Evolutionary conservation across 2,113 vertebrate species (phyloP).

Genomic region (Scomber japonicus): DNA sequence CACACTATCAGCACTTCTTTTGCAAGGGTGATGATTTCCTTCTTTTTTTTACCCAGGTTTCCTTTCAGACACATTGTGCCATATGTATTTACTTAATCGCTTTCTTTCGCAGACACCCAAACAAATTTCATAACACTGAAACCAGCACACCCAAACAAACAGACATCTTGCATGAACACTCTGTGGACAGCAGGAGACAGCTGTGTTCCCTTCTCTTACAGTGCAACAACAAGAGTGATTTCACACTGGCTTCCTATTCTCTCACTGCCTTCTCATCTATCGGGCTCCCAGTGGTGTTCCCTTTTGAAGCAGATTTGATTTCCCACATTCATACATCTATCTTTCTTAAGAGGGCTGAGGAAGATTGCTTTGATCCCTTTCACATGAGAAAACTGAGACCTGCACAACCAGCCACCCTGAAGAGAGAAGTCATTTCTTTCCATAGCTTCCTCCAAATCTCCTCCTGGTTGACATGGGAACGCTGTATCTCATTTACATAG

Average conservation of each 20-base stretch:
- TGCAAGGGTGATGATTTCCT: conserved; percentile 4
- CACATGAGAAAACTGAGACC: conserved; percentile 62
- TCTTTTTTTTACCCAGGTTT: neutral
- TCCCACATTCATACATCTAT: conserved; percentile 70
- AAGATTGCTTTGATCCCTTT: conserved; percentile 74
- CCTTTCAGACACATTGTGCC: neutral
- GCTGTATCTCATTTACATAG: conserved; percentile 52
- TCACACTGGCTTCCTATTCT: conserved; percentile 66
- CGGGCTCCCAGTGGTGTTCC: conserved; percentile 61
- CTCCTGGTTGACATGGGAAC: conserved; percentile 67
- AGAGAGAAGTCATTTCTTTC: conserved; percentile 60
- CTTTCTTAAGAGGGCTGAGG: conserved; percentile 68
- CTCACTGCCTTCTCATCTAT: conserved; percentile 59
- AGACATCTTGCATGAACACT: conserved; percentile 33
- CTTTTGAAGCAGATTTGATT: conserved; percentile 74
- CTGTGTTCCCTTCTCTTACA: conserved; percentile 50
- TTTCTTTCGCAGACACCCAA: conserved; percentile 6
- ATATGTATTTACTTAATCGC: neutral
- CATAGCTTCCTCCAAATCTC: conserved; percentile 42
- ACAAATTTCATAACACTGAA: conserved; percentile 7
- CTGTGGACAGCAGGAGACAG: conserved; percentile 48
- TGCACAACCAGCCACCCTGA: conserved; percentile 62
- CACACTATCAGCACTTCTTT: conserved; percentile 15
- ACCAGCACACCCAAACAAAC: conserved; percentile 1
- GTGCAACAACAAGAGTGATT: conserved; percentile 61